phyloP scores from a whole-genome alignment of 2,797 vertebrate species.

The Luscinia luscinia region DNA sequence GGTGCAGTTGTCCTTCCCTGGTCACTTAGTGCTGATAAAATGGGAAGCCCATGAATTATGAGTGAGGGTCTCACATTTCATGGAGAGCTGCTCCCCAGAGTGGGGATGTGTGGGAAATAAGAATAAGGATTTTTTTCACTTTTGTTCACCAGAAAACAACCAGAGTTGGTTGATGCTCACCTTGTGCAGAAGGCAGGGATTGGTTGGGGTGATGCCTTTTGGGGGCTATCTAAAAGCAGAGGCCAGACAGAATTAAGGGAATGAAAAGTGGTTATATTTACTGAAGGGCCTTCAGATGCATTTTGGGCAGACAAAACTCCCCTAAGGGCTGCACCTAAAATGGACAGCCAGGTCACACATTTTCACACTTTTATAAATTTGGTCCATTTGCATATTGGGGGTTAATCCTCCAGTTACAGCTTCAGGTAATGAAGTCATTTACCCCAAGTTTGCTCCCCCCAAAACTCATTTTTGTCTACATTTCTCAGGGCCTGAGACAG shows the following conservation, averaged over 20 bases:
- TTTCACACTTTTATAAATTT: neutral
- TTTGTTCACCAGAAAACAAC: neutral
- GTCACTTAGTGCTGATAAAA: neutral
- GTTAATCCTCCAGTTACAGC: neutral
- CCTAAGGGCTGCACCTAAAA: no score
- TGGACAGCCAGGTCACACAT: fast-evolving
- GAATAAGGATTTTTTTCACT: neutral
- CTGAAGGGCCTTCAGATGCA: neutral
- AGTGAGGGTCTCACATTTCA: neutral
- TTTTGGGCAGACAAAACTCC: no score
- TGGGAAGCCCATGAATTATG: neutral
- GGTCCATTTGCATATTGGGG: no score
- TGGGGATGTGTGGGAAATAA: neutral
- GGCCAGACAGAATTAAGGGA: neutral
- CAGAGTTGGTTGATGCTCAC: neutral
- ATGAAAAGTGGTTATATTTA: neutral
- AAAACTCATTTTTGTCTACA: neutral
- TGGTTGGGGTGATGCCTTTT: neutral
- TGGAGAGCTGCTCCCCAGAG: neutral
- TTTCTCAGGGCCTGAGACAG: neutral
- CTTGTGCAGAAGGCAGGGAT: neutral
- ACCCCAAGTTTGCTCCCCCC: neutral
- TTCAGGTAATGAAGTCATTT: neutral
- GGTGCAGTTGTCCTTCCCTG: neutral
- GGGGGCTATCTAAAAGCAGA: neutral